These are phyloP conservation scores for Phortica magna DNA, from an alignment of 2,888 invertebrate species.

Conservation along the genomic window DNA sequence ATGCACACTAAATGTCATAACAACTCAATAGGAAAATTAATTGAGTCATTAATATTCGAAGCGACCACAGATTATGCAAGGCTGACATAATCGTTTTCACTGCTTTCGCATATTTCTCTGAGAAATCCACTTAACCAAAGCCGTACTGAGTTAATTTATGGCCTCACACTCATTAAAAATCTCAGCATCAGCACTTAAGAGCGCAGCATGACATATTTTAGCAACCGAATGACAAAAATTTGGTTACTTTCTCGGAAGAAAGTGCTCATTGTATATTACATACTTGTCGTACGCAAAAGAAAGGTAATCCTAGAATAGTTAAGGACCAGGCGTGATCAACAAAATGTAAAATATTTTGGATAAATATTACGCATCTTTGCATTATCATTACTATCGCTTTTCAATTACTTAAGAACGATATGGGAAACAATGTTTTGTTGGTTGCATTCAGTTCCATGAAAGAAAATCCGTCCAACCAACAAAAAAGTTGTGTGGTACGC, in stretches of 20 bases:
- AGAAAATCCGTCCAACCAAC: no score
- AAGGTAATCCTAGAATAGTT: neutral
- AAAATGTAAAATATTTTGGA: no score
- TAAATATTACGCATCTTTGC: no score
- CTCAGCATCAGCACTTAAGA: constrained; percentile 7
- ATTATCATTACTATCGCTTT: no score
- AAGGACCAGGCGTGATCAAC: no score
- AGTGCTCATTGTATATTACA: neutral
- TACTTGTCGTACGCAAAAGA: neutral
- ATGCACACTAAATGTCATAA: constrained; percentile 61
- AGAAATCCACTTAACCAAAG: constrained; percentile 10
- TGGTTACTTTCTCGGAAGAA: constrained; percentile 24
- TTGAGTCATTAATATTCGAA: constrained; percentile 62
- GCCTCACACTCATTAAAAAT: constrained; percentile 46
- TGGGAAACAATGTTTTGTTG: no score
- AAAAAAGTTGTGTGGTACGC: neutral
- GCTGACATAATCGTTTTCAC: constrained; percentile 18
- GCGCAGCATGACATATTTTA: constrained; percentile 8
- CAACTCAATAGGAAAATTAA: constrained; percentile 63
- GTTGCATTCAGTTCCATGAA: no score
- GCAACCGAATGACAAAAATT: neutral
- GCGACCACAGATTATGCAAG: constrained; percentile 55
- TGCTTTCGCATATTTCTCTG: constrained; percentile 55
- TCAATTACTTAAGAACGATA: no score
- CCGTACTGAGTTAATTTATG: constrained; percentile 54